These are phyloP conservation scores for Noturus placidus DNA, from an alignment of 2,113 vertebrate species.

Conservation along the genomic window DNA sequence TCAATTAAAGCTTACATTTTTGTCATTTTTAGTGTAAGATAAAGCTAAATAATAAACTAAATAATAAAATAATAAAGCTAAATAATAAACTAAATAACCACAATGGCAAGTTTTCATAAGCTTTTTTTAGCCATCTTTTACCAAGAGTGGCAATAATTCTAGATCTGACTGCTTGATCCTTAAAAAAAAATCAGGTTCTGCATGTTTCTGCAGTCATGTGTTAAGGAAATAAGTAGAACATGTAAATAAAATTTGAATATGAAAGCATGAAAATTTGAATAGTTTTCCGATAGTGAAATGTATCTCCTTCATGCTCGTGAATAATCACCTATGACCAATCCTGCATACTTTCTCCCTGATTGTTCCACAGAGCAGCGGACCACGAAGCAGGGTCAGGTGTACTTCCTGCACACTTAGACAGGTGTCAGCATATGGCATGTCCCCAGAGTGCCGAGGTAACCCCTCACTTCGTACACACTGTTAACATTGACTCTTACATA, in stretches of 20 bases:
- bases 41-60: too few species aligned
- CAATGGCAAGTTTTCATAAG: background rate
- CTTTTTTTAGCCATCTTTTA: background rate
- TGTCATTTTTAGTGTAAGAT: background rate
- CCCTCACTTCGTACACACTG: background rate
- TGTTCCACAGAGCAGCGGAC: conserved; percentile 53
- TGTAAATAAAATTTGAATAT: background rate
- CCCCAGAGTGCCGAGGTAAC: conserved; percentile 55
- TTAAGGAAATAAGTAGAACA: background rate
- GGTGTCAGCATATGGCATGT: conserved; percentile 58
- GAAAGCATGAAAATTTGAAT: background rate
- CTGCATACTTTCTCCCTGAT: conserved; percentile 11
- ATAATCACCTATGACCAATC: background rate
- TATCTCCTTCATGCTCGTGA: background rate
- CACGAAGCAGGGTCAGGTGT: conserved; percentile 56
- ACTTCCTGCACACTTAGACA: conserved; percentile 57
- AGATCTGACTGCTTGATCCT: background rate
- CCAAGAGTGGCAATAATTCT: background rate
- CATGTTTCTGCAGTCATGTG: background rate
- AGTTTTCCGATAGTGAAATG: background rate
- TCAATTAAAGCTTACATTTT: background rate
- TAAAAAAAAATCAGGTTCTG: background rate
- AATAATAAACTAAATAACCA: too few species aligned
- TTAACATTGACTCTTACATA: background rate
- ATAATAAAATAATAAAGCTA: too few species aligned